phyloP scores from a whole-genome alignment of 2,888 invertebrate species.

The Andrena trimmerana region DNA sequence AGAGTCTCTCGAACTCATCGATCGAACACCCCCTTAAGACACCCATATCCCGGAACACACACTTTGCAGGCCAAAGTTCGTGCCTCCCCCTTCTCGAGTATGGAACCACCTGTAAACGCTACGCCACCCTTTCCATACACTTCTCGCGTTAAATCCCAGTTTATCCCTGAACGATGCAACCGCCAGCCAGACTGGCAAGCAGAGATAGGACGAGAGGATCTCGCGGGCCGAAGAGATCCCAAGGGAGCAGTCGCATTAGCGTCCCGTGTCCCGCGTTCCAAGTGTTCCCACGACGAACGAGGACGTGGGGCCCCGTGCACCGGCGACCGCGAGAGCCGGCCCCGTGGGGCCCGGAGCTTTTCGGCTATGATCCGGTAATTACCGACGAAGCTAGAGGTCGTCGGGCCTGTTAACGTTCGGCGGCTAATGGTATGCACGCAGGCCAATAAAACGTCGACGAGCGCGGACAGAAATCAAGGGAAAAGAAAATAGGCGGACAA shows the following conservation, averaged over 20 bases:
- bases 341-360: constrained; percentile 62
- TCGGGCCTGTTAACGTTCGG: constrained; percentile 79
- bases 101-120: too few species aligned
- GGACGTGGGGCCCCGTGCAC: constrained; percentile 7
- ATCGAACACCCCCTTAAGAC: too few species aligned
- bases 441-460: constrained; percentile 74
- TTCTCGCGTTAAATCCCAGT: constrained; percentile 21
- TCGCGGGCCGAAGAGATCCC: constrained; percentile 31
- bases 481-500: constrained; percentile 71
- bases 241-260: constrained; percentile 44
- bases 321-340: constrained; percentile 47
- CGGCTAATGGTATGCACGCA: constrained; percentile 81
- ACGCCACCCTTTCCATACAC: too few species aligned
- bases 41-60: too few species aligned
- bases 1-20: too few species aligned
- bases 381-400: constrained; percentile 79
- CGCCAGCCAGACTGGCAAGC: constrained; percentile 8
- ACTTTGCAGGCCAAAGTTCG: too few species aligned
- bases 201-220: constrained; percentile 2
- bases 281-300: constrained; percentile 64
- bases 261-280: constrained; percentile 27
- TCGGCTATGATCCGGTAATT: constrained; percentile 81
- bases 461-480: constrained; percentile 76
- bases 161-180: constrained; percentile 20
- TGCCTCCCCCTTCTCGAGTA: too few species aligned